Base-by-base conservation (phyloP, 2,797 vertebrate species). In the Otolemur crassicaudatus region DNA sequence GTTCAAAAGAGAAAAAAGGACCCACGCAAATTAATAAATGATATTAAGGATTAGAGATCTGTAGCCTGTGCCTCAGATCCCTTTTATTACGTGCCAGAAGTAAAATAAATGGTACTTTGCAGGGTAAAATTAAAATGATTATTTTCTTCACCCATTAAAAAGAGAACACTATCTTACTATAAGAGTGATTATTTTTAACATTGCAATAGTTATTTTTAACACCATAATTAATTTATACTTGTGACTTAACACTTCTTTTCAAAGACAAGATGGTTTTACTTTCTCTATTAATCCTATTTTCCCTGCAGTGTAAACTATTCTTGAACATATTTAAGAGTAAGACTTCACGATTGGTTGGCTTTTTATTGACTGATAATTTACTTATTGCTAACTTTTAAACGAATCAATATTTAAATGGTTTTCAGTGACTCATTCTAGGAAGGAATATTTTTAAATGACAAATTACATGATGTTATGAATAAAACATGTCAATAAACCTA, bases 1-100 rank as follows among this genome's bases (percentile, higher is more conserved):
- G 96, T 96, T 97, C 95, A 98, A 94, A 97, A 56, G 94, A 98
- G 94, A 81, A 88, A 97, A 97, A 94, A 73, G 34, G 46, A 4
- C 25, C 67, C 85, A 76, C 65, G 76, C 80, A 97, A 94, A 95
- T 90, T 91, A 96, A 94, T 97, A 96, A 98, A 95, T 96, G 70
- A 94, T 75, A 88, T 85, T 90, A 37, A 94, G 88, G 97, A 95
- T 90, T 95, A 97, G 25, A 72, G 22, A 43, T 94, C 92, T 97
- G 4, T 95, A 94, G 22, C 7, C 7, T 53, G 37, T 91, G n/a
- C 17, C 2, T 73, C 31, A 69, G 37, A 37, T 56, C 9, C 10
- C 13, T 87, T 97, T 89, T 60, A 53, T 90, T 37, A 89, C 73
- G 82, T 29, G 29, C 25, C 49, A 14, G 46, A 67, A 75, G 29